phyloP scores from a whole-genome alignment of 2,888 invertebrate species.

The Pyrrhia umbra region DNA sequence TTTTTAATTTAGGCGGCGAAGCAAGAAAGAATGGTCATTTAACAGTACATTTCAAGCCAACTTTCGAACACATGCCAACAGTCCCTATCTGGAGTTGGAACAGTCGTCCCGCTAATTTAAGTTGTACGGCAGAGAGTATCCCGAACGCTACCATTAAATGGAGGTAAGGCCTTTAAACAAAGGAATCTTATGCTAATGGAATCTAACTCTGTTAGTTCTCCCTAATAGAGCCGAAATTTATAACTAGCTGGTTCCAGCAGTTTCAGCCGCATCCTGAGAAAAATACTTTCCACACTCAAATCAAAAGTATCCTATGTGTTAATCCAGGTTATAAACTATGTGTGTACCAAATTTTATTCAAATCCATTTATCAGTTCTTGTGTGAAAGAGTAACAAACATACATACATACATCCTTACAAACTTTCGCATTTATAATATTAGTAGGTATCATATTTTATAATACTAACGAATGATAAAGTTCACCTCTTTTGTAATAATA shows the following conservation, averaged over 20 bases:
- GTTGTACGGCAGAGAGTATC: slow-evolving; percentile 96
- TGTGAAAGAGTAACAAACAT: too few species aligned
- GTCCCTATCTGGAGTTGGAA: slow-evolving; percentile 96
- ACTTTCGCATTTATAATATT: too few species aligned
- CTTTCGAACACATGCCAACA: slow-evolving; percentile 93
- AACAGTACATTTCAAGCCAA: slow-evolving; percentile 95
- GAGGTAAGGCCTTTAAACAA: slow-evolving; percentile 87
- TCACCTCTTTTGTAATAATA: too few species aligned
- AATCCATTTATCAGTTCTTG: too few species aligned
- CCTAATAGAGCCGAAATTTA: slow-evolving; percentile 9
- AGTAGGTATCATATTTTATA: too few species aligned
- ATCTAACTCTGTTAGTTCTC: slow-evolving; percentile 19
- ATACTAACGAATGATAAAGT: too few species aligned
- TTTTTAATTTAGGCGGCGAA: slow-evolving; percentile 88
- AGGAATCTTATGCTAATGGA: slow-evolving; percentile 33
- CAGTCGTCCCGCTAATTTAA: slow-evolving; percentile 94
- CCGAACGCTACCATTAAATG: slow-evolving; percentile 98
- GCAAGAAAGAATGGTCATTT: slow-evolving; percentile 95
- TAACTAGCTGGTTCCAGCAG: background rate
- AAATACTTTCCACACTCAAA: too few species aligned
- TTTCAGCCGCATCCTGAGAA: too few species aligned
- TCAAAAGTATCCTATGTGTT: too few species aligned
- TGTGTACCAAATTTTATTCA: too few species aligned
- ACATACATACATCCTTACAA: too few species aligned
- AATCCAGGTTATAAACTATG: too few species aligned